Evolutionary conservation across 2,888 invertebrate genomes (phyloP).

Genomic region (Ditula angustiorana): DNA sequence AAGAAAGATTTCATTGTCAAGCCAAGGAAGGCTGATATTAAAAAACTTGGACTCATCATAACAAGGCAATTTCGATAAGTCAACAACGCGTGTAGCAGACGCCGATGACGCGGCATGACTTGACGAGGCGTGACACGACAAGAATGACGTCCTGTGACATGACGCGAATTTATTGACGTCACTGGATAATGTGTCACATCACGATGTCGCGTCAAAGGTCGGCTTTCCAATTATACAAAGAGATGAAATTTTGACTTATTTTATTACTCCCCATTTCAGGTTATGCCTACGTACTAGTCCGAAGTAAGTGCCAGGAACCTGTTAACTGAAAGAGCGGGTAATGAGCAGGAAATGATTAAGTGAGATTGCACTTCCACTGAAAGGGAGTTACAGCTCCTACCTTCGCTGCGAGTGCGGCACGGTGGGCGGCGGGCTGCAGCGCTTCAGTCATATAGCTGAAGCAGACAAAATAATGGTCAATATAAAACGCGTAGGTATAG

Average conservation of each 20-base stretch:
- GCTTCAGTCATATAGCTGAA: background rate
- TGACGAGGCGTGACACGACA: conserved; percentile 56
- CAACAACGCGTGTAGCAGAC: conserved; percentile 65
- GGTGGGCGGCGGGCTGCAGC: background rate
- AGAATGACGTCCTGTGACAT: conserved; percentile 55
- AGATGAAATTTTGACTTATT: conserved; percentile 2
- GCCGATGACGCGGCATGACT: conserved; percentile 63
- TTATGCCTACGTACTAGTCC: conserved; percentile 19
- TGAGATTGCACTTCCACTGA: conserved; percentile 40
- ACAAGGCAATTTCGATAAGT: conserved; percentile 69
- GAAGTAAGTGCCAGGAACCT: conserved; percentile 18
- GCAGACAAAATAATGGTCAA: background rate
- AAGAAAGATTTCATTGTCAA: conserved; percentile 52
- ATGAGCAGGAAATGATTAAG: conserved; percentile 42
- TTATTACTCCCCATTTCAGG: conserved; percentile 13
- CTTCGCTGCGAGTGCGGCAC: conserved; percentile 6
- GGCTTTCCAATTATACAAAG: conserved; percentile 15
- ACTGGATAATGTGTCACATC: conserved; percentile 53
- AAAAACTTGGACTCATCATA: conserved; percentile 63
- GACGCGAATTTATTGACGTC: conserved; percentile 66
- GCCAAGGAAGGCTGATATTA: conserved; percentile 56
- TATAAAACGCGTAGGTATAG: background rate
- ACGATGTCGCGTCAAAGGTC: conserved; percentile 42
- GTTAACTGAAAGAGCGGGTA: conserved; percentile 40
- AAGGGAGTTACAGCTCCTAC: conserved; percentile 32